These are phyloP conservation scores for Antedon mediterranea DNA, from an alignment of 53 echinoderm and acorn worm genomes.

Conservation along the genomic window DNA sequence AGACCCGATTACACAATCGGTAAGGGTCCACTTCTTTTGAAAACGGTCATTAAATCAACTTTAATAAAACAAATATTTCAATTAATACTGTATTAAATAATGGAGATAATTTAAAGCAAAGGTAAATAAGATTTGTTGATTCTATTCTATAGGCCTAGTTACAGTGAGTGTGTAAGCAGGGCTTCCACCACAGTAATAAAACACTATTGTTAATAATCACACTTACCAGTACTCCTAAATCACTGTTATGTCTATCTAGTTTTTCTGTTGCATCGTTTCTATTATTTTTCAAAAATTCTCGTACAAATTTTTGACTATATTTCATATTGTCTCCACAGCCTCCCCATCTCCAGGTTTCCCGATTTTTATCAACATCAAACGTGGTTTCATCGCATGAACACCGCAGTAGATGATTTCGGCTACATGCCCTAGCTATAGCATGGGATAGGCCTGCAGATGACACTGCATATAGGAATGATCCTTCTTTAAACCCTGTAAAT, in stretches of 20 bases:
- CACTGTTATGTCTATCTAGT: slow-evolving; percentile 78
- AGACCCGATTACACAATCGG: no score
- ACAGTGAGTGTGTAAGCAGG: no score
- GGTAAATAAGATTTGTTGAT: no score
- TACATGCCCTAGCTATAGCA: slow-evolving; percentile 73
- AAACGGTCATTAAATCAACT: no score
- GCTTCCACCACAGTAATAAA: no score
- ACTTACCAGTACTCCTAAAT: slow-evolving; percentile 76
- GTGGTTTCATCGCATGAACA: slow-evolving; percentile 71
- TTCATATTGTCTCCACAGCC: slow-evolving; percentile 89
- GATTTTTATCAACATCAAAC: slow-evolving; percentile 51
- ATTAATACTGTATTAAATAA: no score
- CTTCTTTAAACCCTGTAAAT: slow-evolving; percentile 65
- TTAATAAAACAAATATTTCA: no score
- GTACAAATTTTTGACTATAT: slow-evolving; percentile 79
- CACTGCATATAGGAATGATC: slow-evolving; percentile 68
- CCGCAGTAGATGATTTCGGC: slow-evolving; percentile 48
- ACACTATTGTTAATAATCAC: no score
- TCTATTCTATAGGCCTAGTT: no score
- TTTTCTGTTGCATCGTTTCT: slow-evolving; percentile 15
- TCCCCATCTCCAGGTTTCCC: slow-evolving; percentile 91
- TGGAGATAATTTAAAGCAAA: no score
- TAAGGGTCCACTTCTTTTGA: no score
- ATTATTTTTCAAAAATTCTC: slow-evolving; percentile 56
- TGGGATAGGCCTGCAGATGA: slow-evolving; percentile 76